Percentiles rank a stretch among this genome's conserved stretches.
Conservation (phyloP, 1,140 invertebrate species). For the Hyles vespertilio region DNA sequence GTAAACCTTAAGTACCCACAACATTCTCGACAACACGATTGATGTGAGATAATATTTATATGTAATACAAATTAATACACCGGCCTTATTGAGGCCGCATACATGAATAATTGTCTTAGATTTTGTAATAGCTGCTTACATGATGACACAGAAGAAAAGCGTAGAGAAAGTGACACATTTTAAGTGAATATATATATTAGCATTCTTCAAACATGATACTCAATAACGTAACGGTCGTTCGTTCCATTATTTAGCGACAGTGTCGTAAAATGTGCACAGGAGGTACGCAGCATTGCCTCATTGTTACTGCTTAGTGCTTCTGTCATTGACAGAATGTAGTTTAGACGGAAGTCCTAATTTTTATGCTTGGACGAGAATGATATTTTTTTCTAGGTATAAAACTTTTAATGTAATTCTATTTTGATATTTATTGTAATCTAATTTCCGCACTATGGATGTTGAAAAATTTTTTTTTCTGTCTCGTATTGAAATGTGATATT, state of each 20-base stretch:
- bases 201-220: constrained; percentile 22
- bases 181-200: constrained; percentile 21
- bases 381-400: neutral
- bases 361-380: neutral
- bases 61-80: too few species aligned
- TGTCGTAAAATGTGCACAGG: constrained; percentile 8
- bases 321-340: too few species aligned
- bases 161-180: constrained; percentile 20
- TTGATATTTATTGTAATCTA: neutral
- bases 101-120: constrained; percentile 1
- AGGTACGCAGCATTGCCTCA: constrained; percentile 1
- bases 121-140: constrained; percentile 1
- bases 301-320: too few species aligned
- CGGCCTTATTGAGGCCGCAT: neutral
- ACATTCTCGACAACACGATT: too few species aligned
- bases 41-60: too few species aligned
- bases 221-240: constrained; percentile 25
- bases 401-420: neutral
- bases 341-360: too few species aligned
- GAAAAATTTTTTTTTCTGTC: too few species aligned
- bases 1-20: too few species aligned
- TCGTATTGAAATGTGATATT: too few species aligned
- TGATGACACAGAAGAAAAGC: constrained; percentile 1
- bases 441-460: neutral
- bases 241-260: constrained; percentile 16